Conservation (phyloP, 2,113 vertebrate species). For the Scartelaos histophorus region DNA sequence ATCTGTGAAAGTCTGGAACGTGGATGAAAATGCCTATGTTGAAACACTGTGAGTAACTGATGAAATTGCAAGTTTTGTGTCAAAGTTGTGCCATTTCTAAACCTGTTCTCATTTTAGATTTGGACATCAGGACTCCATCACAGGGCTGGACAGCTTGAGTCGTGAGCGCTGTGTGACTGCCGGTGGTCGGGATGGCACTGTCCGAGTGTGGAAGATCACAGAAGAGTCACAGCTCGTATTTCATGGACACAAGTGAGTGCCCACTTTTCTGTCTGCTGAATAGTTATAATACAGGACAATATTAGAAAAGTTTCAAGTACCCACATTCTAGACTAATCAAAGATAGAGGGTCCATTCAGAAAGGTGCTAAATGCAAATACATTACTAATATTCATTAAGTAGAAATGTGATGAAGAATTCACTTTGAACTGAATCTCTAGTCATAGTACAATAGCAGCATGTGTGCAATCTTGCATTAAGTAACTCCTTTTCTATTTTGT, state of each 20-base stretch:
- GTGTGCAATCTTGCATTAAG: too few species aligned
- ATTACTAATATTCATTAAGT: too few species aligned
- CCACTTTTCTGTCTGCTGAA: background rate
- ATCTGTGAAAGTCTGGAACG: slow-evolving; percentile 94
- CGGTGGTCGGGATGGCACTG: slow-evolving; percentile 87
- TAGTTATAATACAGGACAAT: background rate
- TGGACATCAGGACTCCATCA: slow-evolving; percentile 92
- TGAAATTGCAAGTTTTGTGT: background rate
- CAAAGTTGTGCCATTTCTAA: background rate
- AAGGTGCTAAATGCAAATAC: too few species aligned
- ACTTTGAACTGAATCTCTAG: too few species aligned
- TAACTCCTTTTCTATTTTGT: too few species aligned
- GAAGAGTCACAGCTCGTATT: slow-evolving; percentile 97
- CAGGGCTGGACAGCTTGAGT: slow-evolving; percentile 88
- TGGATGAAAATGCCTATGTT: slow-evolving; percentile 91
- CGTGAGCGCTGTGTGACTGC: slow-evolving; percentile 93
- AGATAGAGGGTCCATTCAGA: too few species aligned
- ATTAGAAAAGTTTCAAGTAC: background rate
- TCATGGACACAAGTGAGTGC: slow-evolving; percentile 89
- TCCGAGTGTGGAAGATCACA: slow-evolving; percentile 94
- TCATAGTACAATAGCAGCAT: too few species aligned
- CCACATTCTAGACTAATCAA: background rate
- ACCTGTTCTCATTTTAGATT: slow-evolving; percentile 74
- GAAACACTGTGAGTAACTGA: slow-evolving; percentile 89
- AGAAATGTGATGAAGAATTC: too few species aligned